phyloP scores from a whole-genome alignment of 2,113 vertebrate genomes.

The Hypanus sabinus region DNA sequence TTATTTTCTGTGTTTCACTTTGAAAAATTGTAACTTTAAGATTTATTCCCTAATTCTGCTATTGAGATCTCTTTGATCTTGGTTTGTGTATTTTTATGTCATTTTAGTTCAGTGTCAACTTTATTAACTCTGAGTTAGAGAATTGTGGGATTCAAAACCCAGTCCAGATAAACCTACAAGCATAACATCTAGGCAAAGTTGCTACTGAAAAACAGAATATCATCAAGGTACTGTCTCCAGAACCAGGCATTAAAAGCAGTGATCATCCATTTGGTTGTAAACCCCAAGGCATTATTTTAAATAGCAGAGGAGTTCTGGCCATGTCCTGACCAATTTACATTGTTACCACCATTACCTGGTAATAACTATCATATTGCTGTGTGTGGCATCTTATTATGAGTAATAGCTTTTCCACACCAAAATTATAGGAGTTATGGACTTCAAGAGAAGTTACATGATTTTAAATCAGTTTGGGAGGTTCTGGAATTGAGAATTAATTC shows the following conservation, averaged over 20 bases:
- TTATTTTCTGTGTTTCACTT: background rate
- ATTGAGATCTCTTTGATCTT: background rate
- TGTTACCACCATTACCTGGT: background rate
- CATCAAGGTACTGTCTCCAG: background rate
- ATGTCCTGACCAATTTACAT: background rate
- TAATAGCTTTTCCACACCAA: background rate
- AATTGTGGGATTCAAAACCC: no score
- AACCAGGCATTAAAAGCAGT: background rate
- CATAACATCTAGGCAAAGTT: background rate
- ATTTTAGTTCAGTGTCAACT: background rate
- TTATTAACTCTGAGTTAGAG: background rate
- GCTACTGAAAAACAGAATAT: background rate
- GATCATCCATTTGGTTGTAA: background rate
- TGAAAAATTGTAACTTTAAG: background rate
- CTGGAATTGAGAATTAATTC: background rate
- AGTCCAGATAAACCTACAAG: background rate
- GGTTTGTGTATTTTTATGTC: background rate
- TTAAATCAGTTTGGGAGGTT: background rate
- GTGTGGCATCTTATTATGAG: background rate
- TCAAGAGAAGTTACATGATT: background rate
- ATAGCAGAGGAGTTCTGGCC: background rate
- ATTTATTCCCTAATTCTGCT: background rate
- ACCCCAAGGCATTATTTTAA: background rate
- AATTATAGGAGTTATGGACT: background rate
- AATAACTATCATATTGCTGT: background rate